These are phyloP conservation scores for Melipona bicolor DNA, from an alignment of 2,888 invertebrate genomes.

Conservation along the genomic window DNA sequence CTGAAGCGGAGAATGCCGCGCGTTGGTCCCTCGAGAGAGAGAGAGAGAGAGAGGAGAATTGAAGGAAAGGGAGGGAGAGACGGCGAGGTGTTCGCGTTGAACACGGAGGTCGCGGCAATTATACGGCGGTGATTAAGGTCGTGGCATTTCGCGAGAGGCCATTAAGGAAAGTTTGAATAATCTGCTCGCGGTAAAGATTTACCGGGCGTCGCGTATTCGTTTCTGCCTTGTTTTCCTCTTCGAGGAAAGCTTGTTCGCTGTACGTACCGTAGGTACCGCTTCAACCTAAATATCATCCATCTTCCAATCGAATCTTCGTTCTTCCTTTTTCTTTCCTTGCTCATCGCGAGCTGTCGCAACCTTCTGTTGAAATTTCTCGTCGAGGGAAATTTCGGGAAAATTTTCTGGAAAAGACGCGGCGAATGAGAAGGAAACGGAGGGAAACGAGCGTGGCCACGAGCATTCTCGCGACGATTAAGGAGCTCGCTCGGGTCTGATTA, in stretches of 20 bases:
- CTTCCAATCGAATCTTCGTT: background rate
- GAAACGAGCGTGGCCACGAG: constrained; percentile 11
- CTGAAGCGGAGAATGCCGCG: background rate
- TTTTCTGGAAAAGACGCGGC: background rate
- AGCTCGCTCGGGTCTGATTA: constrained; percentile 38
- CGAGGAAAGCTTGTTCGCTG: background rate
- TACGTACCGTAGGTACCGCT: background rate
- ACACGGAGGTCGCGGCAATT: constrained; percentile 55
- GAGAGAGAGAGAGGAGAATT: background rate
- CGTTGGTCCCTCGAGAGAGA: background rate
- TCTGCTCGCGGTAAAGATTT: constrained; percentile 52
- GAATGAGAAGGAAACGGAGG: constrained; percentile 49
- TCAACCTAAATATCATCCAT: background rate
- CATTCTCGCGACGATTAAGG: constrained; percentile 48
- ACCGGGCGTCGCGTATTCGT: constrained; percentile 50
- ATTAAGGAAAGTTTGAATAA: constrained; percentile 65
- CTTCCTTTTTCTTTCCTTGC: rapidly evolving
- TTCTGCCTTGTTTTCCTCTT: constrained; percentile 33
- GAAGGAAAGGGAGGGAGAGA: background rate
- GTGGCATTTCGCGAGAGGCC: constrained; percentile 54
- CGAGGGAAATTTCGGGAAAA: too few relatives aligned
- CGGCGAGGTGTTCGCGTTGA: constrained; percentile 38
- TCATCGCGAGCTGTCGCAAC: background rate
- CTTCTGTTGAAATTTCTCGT: background rate
- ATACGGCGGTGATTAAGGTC: constrained; percentile 61